Evolutionary conservation across 2,113 vertebrate species (phyloP), one percentile per base, ranked within the genome.

Genomic region (Henicopernis longicauda): DNA sequence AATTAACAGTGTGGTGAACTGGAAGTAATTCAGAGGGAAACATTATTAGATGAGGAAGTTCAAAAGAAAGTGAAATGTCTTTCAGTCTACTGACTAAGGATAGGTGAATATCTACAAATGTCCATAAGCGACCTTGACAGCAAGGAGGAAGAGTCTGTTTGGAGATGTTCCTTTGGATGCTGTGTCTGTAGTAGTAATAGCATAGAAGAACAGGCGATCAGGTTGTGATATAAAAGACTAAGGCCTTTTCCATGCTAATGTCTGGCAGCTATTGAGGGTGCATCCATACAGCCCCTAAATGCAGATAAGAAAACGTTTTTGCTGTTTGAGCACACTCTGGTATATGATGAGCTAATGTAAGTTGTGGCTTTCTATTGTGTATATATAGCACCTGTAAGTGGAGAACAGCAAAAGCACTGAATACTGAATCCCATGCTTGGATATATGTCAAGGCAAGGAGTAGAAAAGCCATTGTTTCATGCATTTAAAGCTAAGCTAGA

Each of bases 1-100:
- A 89, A 94, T 96, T 92, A 95, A 81, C 54, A 86, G 52, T 84
- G 69, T 63, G 81, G 55, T 59, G 72, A 83, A 93, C 50, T 70
- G 55, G 31, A 89, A 47, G 55, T 32, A 90, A 42, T 93, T 94
- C 38, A 55, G 61, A 71, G 17, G 34, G 73, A 94, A 96, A 83
- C 27, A 16, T 86, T 91, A 79, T 80, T 94, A 88, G 20, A 81
- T 81, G 71, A 81, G 45, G 38, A 88, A 59, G 40, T 66, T 86
- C 45, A 45, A 78, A 72, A 89, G 57, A 71, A 74, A 78, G 52
- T 63, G n/a, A 92, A 92, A 61, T 54, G 14, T 74, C 45, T 89
- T 91, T 76, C 59, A 65, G 44, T 40, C 93, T 93, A 90, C 61
- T 80, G 71, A 62, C 54, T 52, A 72, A 87, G 62, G 54, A 38